Percentiles rank a stretch among this genome's conserved stretches.
These are phyloP conservation scores for Meteorus cinctellus DNA, from an alignment of 2,888 invertebrate species.

Conservation along the genomic window DNA sequence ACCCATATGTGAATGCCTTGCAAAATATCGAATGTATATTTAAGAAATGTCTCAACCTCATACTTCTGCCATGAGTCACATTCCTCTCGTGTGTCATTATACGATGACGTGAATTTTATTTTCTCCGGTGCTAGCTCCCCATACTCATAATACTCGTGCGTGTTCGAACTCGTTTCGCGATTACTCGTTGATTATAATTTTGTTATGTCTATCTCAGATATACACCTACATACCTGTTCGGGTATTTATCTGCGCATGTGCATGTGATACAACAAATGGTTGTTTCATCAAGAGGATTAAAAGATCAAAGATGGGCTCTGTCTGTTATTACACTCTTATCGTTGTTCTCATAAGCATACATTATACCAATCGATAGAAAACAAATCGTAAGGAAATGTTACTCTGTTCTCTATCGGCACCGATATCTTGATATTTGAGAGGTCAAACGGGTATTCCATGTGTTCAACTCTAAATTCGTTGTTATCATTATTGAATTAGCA, in stretches of 20 bases:
- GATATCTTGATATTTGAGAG: background rate
- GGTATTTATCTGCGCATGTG: background rate
- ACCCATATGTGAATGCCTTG: background rate
- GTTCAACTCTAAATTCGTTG: too few species aligned
- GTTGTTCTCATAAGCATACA: background rate
- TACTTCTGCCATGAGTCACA: conserved; percentile 13
- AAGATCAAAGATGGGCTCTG: background rate
- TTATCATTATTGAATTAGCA: too few species aligned
- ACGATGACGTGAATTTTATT: conserved; percentile 29
- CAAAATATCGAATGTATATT: background rate
- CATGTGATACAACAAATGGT: background rate
- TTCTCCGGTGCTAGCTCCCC: background rate
- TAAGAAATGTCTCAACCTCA: background rate
- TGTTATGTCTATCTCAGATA: conserved; percentile 7
- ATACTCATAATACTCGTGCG: conserved; percentile 10
- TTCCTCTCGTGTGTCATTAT: background rate
- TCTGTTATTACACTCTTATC: background rate
- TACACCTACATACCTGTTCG: background rate
- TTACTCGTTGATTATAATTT: conserved; percentile 17
- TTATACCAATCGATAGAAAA: background rate
- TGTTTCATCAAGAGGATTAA: background rate
- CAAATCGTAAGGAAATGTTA: too few species aligned
- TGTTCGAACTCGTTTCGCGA: conserved; percentile 34
- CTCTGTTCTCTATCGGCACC: too few species aligned
- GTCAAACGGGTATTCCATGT: too few species aligned